Conservation (phyloP, 2,113 vertebrate genomes). For the Alexandromys fortis region DNA sequence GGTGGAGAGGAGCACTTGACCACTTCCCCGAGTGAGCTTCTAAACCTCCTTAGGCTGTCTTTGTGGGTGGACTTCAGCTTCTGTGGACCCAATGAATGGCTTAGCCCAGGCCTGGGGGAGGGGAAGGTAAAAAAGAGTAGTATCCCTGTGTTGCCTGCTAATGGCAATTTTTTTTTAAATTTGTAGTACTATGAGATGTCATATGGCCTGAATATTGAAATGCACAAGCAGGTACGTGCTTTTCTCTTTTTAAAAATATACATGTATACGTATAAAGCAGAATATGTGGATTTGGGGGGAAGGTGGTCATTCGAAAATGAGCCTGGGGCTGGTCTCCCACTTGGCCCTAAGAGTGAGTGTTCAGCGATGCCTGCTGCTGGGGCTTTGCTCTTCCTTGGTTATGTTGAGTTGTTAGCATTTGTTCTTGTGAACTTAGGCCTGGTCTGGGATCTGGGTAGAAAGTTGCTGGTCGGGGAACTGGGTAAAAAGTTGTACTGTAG, state of each 20-base stretch:
- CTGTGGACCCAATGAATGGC: constrained; percentile 36
- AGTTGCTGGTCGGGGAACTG: constrained; percentile 26
- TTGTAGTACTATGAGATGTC: constrained; percentile 99
- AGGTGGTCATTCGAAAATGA: constrained; percentile 25
- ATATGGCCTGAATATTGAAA: constrained; percentile 98
- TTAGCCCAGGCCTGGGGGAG: constrained; percentile 50
- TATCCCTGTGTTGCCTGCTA: constrained; percentile 38
- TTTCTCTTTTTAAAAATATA: neutral
- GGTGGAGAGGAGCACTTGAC: neutral
- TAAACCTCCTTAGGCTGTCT: constrained; percentile 49
- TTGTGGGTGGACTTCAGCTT: constrained; percentile 54
- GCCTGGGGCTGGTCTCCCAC: neutral
- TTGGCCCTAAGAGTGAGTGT: neutral
- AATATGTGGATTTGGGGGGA: neutral
- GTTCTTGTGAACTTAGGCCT: constrained; percentile 38
- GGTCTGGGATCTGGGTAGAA: constrained; percentile 50
- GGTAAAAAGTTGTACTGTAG: neutral
- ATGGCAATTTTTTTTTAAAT: constrained; percentile 50
- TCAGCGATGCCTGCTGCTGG: neutral
- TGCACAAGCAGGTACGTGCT: constrained; percentile 98
- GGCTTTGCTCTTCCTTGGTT: neutral
- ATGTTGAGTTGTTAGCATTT: neutral
- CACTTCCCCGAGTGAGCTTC: constrained; percentile 2
- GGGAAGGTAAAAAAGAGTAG: neutral
- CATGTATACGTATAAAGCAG: neutral